Conservation (phyloP, 2,113 vertebrate genomes). For the Rattus rattus region DNA sequence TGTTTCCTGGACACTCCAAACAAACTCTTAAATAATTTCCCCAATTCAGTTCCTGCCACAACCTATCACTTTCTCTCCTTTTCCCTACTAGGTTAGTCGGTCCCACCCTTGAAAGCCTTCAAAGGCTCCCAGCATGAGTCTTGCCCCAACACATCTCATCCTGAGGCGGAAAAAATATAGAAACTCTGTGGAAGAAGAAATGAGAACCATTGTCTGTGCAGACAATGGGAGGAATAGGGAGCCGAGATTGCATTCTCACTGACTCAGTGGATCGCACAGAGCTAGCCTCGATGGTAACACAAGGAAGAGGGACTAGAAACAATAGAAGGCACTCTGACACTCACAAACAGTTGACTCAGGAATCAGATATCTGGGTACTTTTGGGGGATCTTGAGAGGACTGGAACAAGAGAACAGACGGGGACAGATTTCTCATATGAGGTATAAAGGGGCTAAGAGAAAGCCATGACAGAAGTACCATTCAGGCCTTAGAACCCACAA, state of each 20-base stretch:
- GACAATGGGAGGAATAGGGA: background rate
- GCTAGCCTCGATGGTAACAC: no score
- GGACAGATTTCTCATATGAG: background rate
- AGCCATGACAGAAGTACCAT: background rate
- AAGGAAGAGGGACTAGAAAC: background rate
- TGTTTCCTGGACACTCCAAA: background rate
- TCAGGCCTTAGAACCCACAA: background rate
- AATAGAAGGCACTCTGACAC: background rate
- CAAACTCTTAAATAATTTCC: background rate
- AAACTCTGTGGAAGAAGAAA: background rate
- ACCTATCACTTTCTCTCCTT: background rate
- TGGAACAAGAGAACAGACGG: background rate
- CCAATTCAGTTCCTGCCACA: background rate
- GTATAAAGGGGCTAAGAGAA: background rate
- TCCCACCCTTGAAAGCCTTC: background rate
- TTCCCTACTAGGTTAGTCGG: no score
- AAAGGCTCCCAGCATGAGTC: background rate
- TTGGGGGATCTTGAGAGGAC: background rate
- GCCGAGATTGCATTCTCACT: rapidly evolving
- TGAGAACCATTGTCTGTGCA: background rate
- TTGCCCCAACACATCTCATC: background rate
- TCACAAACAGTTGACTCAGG: background rate
- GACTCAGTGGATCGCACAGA: background rate
- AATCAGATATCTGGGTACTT: background rate
- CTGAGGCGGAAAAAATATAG: background rate